Conservation (phyloP, 2,113 vertebrate species). For the Anas platyrhynchos region DNA sequence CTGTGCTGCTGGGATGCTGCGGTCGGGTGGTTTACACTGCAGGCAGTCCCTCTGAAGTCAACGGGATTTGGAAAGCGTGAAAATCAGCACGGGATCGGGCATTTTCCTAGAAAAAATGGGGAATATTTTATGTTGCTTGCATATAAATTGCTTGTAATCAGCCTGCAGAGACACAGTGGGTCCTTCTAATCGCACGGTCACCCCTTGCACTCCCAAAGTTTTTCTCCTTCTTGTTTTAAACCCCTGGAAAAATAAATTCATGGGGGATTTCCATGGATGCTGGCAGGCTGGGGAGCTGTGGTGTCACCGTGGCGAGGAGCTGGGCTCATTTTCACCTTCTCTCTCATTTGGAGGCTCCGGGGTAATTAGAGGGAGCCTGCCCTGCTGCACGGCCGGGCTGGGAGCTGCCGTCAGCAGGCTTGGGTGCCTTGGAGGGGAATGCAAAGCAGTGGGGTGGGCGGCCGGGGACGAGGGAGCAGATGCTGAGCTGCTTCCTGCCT, state of each 20-base stretch:
- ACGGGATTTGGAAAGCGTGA: constrained; percentile 6
- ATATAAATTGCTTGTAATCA: constrained; percentile 14
- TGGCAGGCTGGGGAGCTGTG: fast-evolving
- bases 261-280: not conserved
- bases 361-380: constrained; percentile 41
- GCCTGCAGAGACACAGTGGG: not conserved
- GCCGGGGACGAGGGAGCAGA: not conserved
- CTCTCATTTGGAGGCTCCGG: not conserved
- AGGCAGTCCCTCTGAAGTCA: constrained; percentile 43
- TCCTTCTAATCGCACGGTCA: not conserved
- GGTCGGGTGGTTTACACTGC: not conserved
- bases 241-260: not conserved
- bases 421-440: not conserved
- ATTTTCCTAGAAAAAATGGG: not conserved
- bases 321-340: not conserved
- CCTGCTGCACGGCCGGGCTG: not conserved
- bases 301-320: not conserved
- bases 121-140: not conserved
- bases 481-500: not conserved
- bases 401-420: not conserved
- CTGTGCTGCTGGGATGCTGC: not conserved
- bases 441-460: fast-evolving
- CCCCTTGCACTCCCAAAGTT: not conserved
- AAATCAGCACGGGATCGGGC: not conserved
- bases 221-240: not conserved